Base-by-base conservation (phyloP, 2,888 invertebrate species). In the Stenurella melanura region DNA sequence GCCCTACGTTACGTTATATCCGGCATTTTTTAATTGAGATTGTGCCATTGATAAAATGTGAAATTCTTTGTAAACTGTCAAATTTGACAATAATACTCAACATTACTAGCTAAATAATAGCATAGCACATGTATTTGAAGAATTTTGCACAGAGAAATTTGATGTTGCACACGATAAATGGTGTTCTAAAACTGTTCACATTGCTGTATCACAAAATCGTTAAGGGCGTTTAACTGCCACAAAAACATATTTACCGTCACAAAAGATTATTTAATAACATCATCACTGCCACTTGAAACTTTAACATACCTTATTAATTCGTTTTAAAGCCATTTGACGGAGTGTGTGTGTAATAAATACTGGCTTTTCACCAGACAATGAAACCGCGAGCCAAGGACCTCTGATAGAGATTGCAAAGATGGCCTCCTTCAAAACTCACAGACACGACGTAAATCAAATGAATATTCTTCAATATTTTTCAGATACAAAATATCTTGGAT, bases 321-420 rank as follows among this genome's bases (percentile, higher is more conserved):
- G 95, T 95, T 96, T 96, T 95, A 96, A 95, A 94, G 96, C 96
- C 96, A 96, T 96, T 94, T 94, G 92, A 92, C 91, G 92, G 91
- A 86, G 83, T 92, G 91, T 91, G 91, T 92, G 91, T 91, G 92
- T 93, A 92, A 92, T 93, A 92, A 92, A 92, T 92, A 93, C 93
- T 93, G 93, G 93, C 92, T 93, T 93, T 92, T 92, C 92, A 93
- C 93, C 93, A 94, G 93, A 94, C 94, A 94, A 94, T 93, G 94
- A 93, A 93, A 94, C 93, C 93, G 93, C 93, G 93, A 94, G 93
- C 94, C 93, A 94, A 93, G 93, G 94, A 94, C 94, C 94, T 94
- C 94, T 94, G 94, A 94, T 94, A 94, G 93, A 93, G 94, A 94
- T 94, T 93, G 93, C 94, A 95, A 90, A 95, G 94, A 95, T 94